Evolutionary conservation across 2,113 vertebrate species (phyloP).

Genomic region (Aramus guarauna): DNA sequence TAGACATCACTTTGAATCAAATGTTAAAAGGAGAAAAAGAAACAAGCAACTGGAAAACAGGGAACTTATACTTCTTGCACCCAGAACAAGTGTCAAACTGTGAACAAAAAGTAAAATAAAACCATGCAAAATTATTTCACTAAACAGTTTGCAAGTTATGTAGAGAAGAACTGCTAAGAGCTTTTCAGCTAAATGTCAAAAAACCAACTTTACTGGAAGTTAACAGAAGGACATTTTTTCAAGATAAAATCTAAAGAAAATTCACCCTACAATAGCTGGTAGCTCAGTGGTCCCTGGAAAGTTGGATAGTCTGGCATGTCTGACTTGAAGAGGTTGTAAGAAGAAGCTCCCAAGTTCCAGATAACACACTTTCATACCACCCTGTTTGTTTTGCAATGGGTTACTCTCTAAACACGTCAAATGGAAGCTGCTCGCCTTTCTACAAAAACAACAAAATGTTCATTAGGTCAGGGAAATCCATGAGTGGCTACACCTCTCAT

Average conservation of each 20-base stretch:
- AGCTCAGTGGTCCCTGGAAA: background rate
- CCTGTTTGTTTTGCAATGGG: background rate
- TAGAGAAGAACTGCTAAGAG: background rate
- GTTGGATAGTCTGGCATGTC: background rate
- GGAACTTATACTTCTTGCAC: background rate
- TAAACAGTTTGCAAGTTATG: background rate
- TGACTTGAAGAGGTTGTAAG: background rate
- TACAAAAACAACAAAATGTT: background rate
- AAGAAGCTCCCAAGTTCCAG: background rate
- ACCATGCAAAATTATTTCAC: background rate
- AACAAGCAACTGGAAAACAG: background rate
- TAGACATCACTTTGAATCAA: background rate
- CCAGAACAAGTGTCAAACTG: background rate
- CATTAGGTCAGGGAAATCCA: background rate
- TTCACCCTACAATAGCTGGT: background rate
- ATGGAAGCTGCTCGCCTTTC: background rate
- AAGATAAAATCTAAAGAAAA: background rate
- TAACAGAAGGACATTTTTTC: background rate
- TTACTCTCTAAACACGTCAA: background rate
- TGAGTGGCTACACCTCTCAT: background rate
- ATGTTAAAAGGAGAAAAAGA: background rate
- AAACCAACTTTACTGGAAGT: background rate
- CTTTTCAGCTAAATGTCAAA: constrained; percentile 9
- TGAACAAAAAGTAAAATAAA: background rate
- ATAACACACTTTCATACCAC: background rate